Conservation (phyloP, 2,113 vertebrate species). For the Ancistrus triradiatus region DNA sequence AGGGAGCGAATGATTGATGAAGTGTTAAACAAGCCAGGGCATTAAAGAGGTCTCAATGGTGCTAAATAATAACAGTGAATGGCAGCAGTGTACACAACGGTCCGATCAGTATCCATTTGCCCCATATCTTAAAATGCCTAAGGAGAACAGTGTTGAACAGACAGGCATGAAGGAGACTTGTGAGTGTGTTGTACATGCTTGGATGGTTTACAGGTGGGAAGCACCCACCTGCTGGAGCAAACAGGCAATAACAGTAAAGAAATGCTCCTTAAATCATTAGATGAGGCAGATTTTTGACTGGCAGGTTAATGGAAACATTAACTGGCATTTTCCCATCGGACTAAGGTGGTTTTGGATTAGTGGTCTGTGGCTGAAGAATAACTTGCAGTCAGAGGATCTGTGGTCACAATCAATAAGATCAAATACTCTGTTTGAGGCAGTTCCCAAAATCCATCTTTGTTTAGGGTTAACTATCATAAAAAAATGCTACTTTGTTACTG, state of each 20-base stretch:
- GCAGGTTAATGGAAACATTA: too few relatives aligned
- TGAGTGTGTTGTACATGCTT: neutral
- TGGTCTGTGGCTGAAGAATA: constrained; percentile 10
- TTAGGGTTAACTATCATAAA: constrained; percentile 14
- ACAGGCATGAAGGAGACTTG: constrained; percentile 14
- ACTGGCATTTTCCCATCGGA: too few relatives aligned
- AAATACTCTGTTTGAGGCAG: constrained; percentile 12
- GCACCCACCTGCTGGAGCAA: neutral
- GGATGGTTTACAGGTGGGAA: neutral
- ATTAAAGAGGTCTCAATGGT: constrained; percentile 41
- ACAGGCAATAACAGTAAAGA: too few relatives aligned
- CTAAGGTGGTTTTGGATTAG: neutral
- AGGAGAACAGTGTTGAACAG: constrained; percentile 10
- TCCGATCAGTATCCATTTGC: constrained; percentile 14
- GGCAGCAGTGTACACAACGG: constrained; percentile 34
- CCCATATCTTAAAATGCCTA: constrained; percentile 11
- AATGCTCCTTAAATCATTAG: too few relatives aligned
- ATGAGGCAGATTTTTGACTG: too few relatives aligned
- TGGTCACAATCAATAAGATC: constrained; percentile 1
- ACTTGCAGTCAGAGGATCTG: constrained; percentile 18
- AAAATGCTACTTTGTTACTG: constrained; percentile 32
- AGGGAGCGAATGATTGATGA: constrained; percentile 40
- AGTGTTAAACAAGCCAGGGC: constrained; percentile 44
- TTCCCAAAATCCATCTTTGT: constrained; percentile 9
- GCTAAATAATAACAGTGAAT: constrained; percentile 41